Percentiles rank a stretch among this genome's conserved stretches.
phyloP scores from a whole-genome alignment of 64 coral and sea anemone species.

The Actinia tenebrosa region DNA sequence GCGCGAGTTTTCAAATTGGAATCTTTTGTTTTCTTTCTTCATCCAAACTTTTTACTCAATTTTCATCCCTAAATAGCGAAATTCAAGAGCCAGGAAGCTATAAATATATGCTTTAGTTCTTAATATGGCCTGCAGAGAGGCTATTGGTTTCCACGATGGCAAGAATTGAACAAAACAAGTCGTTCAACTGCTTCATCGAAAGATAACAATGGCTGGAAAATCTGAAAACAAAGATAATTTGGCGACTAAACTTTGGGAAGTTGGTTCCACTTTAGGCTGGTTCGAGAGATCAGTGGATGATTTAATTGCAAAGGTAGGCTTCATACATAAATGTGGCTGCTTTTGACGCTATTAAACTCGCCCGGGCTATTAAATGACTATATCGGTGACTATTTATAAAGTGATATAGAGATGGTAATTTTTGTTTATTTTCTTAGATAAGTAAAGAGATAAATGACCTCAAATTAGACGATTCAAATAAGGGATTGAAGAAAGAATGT shows the following conservation, averaged over 20 bases:
- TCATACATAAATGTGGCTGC: background rate
- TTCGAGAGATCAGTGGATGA: conserved; percentile 3
- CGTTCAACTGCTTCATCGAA: background rate
- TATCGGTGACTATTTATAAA: no score
- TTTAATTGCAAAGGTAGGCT: conserved; percentile 16
- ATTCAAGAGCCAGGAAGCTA: background rate
- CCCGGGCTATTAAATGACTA: no score
- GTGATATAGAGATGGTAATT: background rate
- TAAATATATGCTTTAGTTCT: background rate
- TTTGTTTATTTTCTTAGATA: background rate
- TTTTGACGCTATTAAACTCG: no score
- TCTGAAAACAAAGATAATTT: background rate
- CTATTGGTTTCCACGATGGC: background rate
- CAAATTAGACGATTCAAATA: background rate
- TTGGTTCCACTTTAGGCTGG: conserved; percentile 19
- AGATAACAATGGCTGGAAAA: background rate
- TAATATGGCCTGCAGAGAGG: background rate
- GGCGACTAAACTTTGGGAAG: background rate
- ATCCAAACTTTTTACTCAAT: background rate
- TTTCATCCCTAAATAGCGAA: background rate
- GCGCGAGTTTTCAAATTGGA: background rate
- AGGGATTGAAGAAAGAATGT: background rate
- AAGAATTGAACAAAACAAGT: background rate
- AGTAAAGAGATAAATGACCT: background rate
- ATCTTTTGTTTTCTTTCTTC: background rate